These are phyloP conservation scores for Pedionomus torquatus DNA, from an alignment of 2,113 vertebrate genomes.

Conservation along the genomic window DNA sequence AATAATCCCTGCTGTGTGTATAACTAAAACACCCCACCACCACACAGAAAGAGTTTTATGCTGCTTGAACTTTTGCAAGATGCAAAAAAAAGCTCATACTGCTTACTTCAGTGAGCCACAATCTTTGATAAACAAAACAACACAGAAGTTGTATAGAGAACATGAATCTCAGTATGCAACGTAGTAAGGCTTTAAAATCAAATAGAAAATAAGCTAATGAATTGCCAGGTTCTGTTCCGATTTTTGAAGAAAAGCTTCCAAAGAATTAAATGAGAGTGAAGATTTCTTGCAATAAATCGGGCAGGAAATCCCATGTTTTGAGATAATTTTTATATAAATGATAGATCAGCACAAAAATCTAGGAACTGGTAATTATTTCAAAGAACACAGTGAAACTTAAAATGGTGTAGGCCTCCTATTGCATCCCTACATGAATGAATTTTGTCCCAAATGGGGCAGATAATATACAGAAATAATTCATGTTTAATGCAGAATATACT, in stretches of 20 bases:
- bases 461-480: background rate
- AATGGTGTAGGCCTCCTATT: fast-evolving
- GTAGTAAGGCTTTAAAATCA: background rate
- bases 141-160: background rate
- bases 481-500: background rate
- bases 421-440: background rate
- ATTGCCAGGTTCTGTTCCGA: background rate
- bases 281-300: background rate
- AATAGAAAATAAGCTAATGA: background rate
- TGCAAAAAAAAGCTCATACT: background rate
- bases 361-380: background rate
- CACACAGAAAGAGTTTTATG: background rate
- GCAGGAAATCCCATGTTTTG: background rate
- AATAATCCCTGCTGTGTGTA: background rate
- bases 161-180: background rate
- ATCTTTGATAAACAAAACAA: background rate
- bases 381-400: background rate
- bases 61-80: background rate
- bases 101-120: background rate
- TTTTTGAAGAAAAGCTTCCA: background rate
- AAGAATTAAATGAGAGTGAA: background rate
- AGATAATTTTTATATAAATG: background rate
- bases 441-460: background rate
- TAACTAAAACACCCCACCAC: background rate
- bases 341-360: background rate